phyloP scores from a whole-genome alignment of 1,140 invertebrate genomes.

The Diachasmimorpha longicaudata region DNA sequence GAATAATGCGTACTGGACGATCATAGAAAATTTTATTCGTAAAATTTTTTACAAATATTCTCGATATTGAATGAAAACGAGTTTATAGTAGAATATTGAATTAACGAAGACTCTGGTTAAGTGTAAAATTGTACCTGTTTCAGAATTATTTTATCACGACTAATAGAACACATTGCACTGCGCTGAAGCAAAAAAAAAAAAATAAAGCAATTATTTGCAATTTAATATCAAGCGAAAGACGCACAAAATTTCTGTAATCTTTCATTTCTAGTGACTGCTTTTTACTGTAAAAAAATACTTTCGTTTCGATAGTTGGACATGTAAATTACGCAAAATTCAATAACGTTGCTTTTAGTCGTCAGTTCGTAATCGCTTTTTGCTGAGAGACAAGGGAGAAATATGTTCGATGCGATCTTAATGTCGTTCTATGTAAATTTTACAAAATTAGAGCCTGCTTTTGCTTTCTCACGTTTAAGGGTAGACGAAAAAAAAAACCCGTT shows the following conservation, averaged over 20 bases:
- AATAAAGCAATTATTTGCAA: not conserved
- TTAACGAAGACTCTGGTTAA: constrained; percentile 9
- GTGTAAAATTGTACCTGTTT: constrained; percentile 26
- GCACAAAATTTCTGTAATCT: not conserved
- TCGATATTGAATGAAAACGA: constrained; percentile 21
- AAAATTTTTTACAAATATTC: constrained; percentile 16
- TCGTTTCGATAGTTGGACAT: not conserved
- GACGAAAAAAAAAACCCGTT: constrained; percentile 1
- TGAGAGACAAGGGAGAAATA: not conserved
- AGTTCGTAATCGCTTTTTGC: constrained; percentile 8
- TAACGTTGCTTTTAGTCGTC: constrained; percentile 17
- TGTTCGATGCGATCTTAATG: constrained; percentile 19
- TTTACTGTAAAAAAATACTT: not conserved
- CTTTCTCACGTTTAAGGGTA: constrained; percentile 10
- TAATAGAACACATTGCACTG: not conserved
- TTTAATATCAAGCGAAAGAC: not conserved
- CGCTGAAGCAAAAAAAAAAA: not conserved
- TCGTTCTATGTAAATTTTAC: constrained; percentile 19
- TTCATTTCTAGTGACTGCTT: not conserved
- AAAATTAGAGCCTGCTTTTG: constrained; percentile 12
- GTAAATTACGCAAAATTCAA: constrained; percentile 3
- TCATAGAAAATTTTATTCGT: constrained; percentile 22
- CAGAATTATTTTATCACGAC: constrained; percentile 16
- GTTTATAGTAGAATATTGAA: not conserved
- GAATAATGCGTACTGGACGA: constrained; percentile 26